Percentiles rank a stretch among this genome's conserved stretches.
Evolutionary conservation across 1,140 invertebrate species (phyloP).

Genomic region (Formica selysi): DNA sequence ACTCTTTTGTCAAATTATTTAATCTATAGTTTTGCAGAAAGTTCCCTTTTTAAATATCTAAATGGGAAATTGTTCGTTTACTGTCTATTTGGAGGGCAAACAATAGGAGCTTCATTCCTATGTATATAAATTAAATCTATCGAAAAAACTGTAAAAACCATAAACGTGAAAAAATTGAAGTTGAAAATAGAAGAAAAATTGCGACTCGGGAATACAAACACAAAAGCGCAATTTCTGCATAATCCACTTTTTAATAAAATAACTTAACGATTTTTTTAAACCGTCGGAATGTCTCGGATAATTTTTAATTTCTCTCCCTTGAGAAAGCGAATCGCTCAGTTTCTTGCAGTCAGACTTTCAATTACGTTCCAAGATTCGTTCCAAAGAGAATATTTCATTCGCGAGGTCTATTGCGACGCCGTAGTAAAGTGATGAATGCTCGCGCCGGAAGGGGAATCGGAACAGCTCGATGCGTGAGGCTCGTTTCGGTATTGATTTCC

Average conservation of each 20-base stretch:
- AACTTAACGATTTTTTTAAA: constrained; percentile 8
- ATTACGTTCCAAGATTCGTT: constrained; percentile 51
- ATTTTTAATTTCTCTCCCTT: constrained; percentile 25
- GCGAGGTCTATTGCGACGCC: constrained; percentile 68
- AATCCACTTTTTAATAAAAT: not conserved
- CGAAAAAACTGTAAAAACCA: too few species aligned
- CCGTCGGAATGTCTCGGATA: not conserved
- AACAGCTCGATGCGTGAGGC: constrained; percentile 66
- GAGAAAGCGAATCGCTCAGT: not conserved
- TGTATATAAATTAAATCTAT: too few species aligned
- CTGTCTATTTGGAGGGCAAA: too few species aligned
- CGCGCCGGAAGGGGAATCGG: constrained; percentile 54
- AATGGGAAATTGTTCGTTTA: too few species aligned
- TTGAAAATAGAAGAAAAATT: too few species aligned
- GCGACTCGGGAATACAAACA: not conserved
- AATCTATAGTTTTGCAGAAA: too few species aligned
- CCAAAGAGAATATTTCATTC: constrained; percentile 26
- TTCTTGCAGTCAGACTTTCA: constrained; percentile 37
- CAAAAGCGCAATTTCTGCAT: not conserved
- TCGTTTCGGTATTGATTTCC: constrained; percentile 75
- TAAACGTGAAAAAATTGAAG: too few species aligned
- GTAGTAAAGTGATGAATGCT: constrained; percentile 72
- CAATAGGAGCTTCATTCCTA: too few species aligned
- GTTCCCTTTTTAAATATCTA: too few species aligned
- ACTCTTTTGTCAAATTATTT: too few species aligned